Base-by-base conservation (phyloP, 2,888 invertebrate species). In the Phymatocera aterrima region DNA sequence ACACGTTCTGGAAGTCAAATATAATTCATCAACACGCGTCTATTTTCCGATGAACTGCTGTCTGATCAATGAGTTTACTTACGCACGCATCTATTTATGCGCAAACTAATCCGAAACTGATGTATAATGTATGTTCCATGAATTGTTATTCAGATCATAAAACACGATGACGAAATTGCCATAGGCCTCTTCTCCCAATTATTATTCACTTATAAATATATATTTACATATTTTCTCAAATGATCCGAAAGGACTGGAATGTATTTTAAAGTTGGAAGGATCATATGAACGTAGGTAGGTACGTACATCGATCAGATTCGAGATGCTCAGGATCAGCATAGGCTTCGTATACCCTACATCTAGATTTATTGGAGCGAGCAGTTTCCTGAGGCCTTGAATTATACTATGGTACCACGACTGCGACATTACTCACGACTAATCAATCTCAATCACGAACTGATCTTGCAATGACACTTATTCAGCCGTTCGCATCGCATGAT, bases 381-480 rank as follows among this genome's bases (percentile, higher is more conserved):
- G 51, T 34, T 48, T 31, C 18, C 48, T 46, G 46, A 46, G 34
- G 51, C 48, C 43, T 72, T 48, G 24, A 51, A 72, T 51, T 51
- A 34, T 72, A 10, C 18, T 43, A 51, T 15, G 34, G 8, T 34
- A 48, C 34, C 31, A 72, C n/a, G 51, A 48, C 34, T 31, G 51
- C n/a, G 51, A 51, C 72, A 51, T 72, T 72, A 51, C 72, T 72
- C 31, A 48, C 31, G 34, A 31, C 51, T 51, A 18, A 72, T 72
- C 72, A 21, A 48, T 51, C 48, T 51, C 21, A 51, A 72, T 72
- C 72, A 51, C 51, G 37, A 51, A 18, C 72, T 37, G 72, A 51
- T 72, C 72, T 21, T 72, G 51, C 34, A 72, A 72, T 72, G 72
- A 51, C 31, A 48, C 34, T 72, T 51, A 51, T 72, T 72, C 34